Base-by-base conservation (phyloP, 2,888 invertebrate species). In the Drosophila neonasuta region DNA sequence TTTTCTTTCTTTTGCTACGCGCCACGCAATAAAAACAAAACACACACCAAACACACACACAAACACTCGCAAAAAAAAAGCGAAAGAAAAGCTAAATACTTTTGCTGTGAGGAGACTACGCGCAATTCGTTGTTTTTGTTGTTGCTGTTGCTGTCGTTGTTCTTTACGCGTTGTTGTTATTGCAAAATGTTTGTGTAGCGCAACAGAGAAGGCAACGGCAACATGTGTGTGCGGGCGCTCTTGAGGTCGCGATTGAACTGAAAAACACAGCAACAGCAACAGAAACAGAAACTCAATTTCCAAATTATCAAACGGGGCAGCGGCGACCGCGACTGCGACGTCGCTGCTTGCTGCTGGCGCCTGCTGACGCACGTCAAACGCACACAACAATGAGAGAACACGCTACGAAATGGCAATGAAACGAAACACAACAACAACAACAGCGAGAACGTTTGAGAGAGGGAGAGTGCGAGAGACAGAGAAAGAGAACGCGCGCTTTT, bases 181-280 rank as follows among this genome's bases (percentile, higher is more conserved):
- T 61, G 58, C 44, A 55, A 57, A 36, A 56, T 55, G 44, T 45
- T 41, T 39, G 20, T 55, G 32, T 42, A 34, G 45, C 44, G 44
- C 49, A 17, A 52, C 8, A 56, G 10, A 9, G 8, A 13, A 55
- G 32, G 50, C 36, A 61, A 45, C 34, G 41, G 57, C 79, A 81
- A 82, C 86, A 86, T 86, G 89, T 88, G 80, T 84, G 88, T 88
- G 86, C 79, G 74, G 44, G 64, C 82, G 80, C 84, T 79, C 77
- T 86, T 84, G 80, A 80, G 78, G 81, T 83, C 82, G 77, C 86
- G 80, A 86, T 74, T 88, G 71, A 86, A 88, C 89, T 88, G 77
- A 88, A 84, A 84, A 79, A 67, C 74, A 68, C 74, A 60, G 73
- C 68, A 70, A 79, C 65, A 59, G 55, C 77, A 77, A 74, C 74